Base-by-base conservation (phyloP, 2,888 invertebrate species). In the Polydrusus tereticollis region DNA sequence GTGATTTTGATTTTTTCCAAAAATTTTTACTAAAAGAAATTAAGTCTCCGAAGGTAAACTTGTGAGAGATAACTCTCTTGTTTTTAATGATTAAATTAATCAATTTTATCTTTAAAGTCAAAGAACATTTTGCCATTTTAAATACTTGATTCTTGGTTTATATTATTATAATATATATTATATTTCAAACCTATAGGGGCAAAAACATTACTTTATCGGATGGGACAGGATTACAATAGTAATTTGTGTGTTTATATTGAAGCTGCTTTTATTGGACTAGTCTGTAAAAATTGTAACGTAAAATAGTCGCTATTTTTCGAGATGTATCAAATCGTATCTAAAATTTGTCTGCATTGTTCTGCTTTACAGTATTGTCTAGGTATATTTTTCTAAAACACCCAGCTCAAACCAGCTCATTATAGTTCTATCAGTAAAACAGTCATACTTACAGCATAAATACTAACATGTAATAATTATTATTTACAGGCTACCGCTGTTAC, bases 351-450 rank as follows among this genome's bases (percentile, higher is more conserved):
- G 78, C 77, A 77, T 73, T 78, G 77, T 72, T 66, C 21, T 50
- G 43, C 12, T 68, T n/a, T 26, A 59, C 21, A 69, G 71, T 78
- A 75, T 70, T 75, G 70, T 64, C 69, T 73, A n/a, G n/a, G n/a
- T n/a, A 75, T 74, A 76, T 73, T 76, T 78, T 77, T 77, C 81
- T 59, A 72, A 77, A 71, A 85, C 86, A 86, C 86, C 87, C 87
- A 87, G 86, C 86, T 87, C 87, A 86, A 86, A 86, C 85, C 86
- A 86, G 83, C 85, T 81, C 83, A 62, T 62, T 57, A 77, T 78
- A 78, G 78, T 85, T 71, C 67, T 72, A 77, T 69, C 75, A 58
- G 71, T 67, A 75, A 41, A 45, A 69, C 68, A 14, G 20, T 69
- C 20, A 64, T 10, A 62, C 45, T 63, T 69, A 63, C 55, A 69